Percentiles rank a stretch among this genome's conserved stretches.
phyloP scores from a whole-genome alignment of 2,888 invertebrate genomes.

The Papilio protenor region DNA sequence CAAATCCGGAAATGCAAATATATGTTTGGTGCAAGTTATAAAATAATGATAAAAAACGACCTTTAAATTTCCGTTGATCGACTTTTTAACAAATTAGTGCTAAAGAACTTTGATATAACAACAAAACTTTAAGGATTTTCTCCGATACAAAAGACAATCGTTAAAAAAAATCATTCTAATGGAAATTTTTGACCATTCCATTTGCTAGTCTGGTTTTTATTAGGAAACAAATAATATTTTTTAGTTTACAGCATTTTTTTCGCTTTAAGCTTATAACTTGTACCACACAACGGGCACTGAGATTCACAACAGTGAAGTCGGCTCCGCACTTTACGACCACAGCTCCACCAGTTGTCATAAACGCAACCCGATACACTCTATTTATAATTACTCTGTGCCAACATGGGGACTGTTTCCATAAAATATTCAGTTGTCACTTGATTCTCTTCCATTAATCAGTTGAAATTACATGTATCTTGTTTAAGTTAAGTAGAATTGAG shows the following conservation, averaged over 20 bases:
- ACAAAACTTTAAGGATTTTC: not conserved
- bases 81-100: not conserved
- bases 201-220: not conserved
- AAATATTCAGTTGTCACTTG: slow-evolving; percentile 38
- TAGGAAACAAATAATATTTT: not conserved
- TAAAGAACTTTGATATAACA: not conserved
- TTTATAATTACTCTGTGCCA: slow-evolving; percentile 60
- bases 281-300: slow-evolving; percentile 8
- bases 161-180: not conserved
- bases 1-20: slow-evolving; percentile 61
- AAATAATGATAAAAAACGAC: not conserved
- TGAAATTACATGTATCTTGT: not conserved
- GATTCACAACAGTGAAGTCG: slow-evolving; percentile 50
- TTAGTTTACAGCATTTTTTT: not conserved
- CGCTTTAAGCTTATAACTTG: slow-evolving; percentile 26
- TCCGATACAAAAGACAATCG: not conserved
- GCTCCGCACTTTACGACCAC: slow-evolving; percentile 58
- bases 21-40: slow-evolving; percentile 38
- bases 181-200: no score
- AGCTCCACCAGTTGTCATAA: slow-evolving; percentile 55
- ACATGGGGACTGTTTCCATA: slow-evolving; percentile 48
- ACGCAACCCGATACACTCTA: slow-evolving; percentile 53
- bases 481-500: not conserved
- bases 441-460: slow-evolving; percentile 23
- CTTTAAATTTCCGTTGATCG: not conserved